Conservation (phyloP, 2,888 invertebrate species). For the Spilosoma lubricipeda region DNA sequence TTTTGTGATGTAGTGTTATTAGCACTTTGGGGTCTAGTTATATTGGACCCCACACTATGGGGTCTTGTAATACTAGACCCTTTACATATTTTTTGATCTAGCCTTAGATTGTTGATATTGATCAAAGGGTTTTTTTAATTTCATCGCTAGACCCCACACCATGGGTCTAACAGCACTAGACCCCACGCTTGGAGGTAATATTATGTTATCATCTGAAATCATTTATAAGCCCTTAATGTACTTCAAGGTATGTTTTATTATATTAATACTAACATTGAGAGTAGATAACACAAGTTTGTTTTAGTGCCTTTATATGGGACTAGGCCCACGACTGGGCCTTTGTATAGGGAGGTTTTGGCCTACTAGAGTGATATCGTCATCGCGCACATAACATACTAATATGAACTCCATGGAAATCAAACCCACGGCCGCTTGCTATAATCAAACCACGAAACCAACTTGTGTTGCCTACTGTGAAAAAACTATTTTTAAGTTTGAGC, state of each 20-base stretch:
- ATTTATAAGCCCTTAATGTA: constrained; percentile 5
- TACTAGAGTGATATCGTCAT: too few relatives aligned
- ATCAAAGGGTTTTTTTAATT: not conserved
- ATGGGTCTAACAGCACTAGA: not conserved
- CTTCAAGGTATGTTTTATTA: not conserved
- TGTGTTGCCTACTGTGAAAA: constrained; percentile 23
- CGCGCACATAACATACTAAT: too few relatives aligned
- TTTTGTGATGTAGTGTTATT: not conserved
- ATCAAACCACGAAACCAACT: not conserved
- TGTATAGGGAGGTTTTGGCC: too few relatives aligned
- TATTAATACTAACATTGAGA: not conserved
- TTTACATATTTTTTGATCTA: too few relatives aligned
- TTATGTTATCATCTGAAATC: constrained; percentile 3
- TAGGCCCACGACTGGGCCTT: not conserved
- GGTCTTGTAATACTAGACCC: too few relatives aligned
- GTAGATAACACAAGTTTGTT: not conserved
- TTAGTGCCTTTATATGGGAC: not conserved
- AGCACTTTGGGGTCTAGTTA: too few relatives aligned
- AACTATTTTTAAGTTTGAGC: constrained; percentile 42
- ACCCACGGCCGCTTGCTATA: too few relatives aligned
- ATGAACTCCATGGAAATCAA: too few relatives aligned
- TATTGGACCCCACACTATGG: not conserved
- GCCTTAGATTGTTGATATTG: not conserved
- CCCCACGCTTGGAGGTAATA: not conserved
- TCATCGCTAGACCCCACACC: not conserved